Percentiles rank a stretch among this genome's conserved stretches.
phyloP scores from a whole-genome alignment of 2,797 vertebrate species.

The Poecilia gillii region DNA sequence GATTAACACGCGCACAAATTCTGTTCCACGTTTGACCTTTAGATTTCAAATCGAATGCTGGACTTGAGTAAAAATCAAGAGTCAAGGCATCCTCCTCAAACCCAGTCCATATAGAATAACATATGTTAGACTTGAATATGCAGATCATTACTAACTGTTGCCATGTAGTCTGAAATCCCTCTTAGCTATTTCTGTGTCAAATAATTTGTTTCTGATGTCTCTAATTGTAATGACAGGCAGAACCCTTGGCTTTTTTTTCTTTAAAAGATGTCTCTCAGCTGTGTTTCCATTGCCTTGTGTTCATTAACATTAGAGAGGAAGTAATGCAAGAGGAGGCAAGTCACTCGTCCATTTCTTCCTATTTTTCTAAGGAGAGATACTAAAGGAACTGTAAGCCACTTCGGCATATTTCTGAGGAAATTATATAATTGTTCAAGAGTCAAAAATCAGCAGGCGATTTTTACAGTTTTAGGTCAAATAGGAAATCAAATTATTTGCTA shows the following conservation, averaged over 20 bases:
- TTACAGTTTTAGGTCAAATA: background rate
- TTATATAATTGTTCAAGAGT: background rate
- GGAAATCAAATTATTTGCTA: background rate
- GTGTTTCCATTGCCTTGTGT: slow-evolving; percentile 27
- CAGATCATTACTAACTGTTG: slow-evolving; percentile 44
- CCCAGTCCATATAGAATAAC: background rate
- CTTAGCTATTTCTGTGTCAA: slow-evolving; percentile 48
- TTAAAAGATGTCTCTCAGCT: slow-evolving; percentile 60
- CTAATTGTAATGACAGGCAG: slow-evolving; percentile 64
- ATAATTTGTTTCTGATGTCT: slow-evolving; percentile 62
- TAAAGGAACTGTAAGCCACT: background rate
- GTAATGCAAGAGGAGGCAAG: background rate
- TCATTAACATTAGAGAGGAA: slow-evolving; percentile 30
- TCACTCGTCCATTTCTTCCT: background rate
- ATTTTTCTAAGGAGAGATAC: slow-evolving; percentile 8
- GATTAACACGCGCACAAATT: background rate
- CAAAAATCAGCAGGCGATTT: background rate
- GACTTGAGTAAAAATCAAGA: background rate
- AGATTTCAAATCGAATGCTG: background rate
- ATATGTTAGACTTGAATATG: slow-evolving; percentile 31
- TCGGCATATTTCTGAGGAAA: background rate
- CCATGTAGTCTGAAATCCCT: slow-evolving; percentile 31
- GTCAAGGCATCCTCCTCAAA: background rate
- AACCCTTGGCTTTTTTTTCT: slow-evolving; percentile 52
- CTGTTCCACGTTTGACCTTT: background rate